Conservation (phyloP, 2,888 invertebrate genomes). For the Tachystola acroxantha region DNA sequence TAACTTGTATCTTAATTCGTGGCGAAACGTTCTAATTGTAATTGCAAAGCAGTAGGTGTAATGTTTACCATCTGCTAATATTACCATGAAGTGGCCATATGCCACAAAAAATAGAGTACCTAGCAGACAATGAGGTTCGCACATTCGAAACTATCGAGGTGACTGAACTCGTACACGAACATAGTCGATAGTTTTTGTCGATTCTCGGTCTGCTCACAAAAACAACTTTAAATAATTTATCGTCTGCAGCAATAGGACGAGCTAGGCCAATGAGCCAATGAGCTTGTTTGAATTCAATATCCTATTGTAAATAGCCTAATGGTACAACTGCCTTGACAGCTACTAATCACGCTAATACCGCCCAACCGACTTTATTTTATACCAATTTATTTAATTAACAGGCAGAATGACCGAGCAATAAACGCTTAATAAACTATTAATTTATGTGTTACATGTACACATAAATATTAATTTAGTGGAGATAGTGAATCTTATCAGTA, state of each 20-base stretch:
- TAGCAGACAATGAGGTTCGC: conserved; percentile 68
- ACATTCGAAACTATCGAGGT: conserved; percentile 68
- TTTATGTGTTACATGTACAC: too few species aligned
- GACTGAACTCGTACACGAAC: conserved; percentile 56
- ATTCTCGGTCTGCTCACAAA: conserved; percentile 45
- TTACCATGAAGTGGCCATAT: conserved; percentile 57
- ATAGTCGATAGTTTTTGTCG: conserved; percentile 64
- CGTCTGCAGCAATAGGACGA: conserved; percentile 44
- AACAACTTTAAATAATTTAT: conserved; percentile 50
- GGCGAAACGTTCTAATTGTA: conserved; percentile 10
- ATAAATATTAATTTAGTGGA: too few species aligned
- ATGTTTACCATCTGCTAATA: conserved; percentile 43
- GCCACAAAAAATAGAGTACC: conserved; percentile 59
- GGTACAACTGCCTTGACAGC: conserved; percentile 18
- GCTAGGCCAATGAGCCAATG: conserved; percentile 34
- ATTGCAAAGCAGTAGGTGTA: conserved; percentile 17
- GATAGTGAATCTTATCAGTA: too few species aligned
- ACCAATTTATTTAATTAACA: too few species aligned
- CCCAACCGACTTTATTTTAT: not conserved
- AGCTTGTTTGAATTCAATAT: conserved; percentile 23
- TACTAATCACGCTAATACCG: conserved; percentile 15
- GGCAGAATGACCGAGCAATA: too few species aligned
- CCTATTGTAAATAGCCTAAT: conserved; percentile 26
- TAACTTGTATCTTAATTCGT: too few species aligned
- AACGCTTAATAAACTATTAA: too few species aligned